phyloP scores from a whole-genome alignment of 2,888 invertebrate genomes.

The Autographa pulchrina region DNA sequence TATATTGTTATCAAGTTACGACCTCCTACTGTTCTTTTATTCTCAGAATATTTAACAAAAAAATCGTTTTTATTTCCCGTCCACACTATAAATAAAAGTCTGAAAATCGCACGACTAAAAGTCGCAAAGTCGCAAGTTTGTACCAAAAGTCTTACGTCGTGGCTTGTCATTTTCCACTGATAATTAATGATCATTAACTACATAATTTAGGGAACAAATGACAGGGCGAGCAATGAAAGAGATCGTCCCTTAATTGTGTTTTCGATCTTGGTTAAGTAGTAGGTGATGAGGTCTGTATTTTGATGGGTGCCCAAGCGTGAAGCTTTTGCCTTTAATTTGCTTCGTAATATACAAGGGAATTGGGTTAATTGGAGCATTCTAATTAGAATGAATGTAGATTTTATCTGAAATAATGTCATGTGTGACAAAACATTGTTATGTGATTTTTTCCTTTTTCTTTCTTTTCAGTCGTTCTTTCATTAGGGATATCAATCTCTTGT shows the following conservation, averaged over 20 bases:
- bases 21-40: no score
- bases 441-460: background rate
- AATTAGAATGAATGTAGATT: constrained; percentile 17
- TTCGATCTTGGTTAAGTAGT: constrained; percentile 43
- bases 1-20: no score
- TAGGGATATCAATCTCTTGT: no score
- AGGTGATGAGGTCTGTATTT: constrained; percentile 32
- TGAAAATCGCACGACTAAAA: background rate
- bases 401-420: background rate
- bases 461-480: background rate
- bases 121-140: constrained; percentile 19
- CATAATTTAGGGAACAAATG: constrained; percentile 43
- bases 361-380: constrained; percentile 18
- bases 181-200: constrained; percentile 55
- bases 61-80: no score
- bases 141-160: background rate
- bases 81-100: no score
- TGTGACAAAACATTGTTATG: background rate
- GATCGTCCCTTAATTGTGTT: constrained; percentile 39
- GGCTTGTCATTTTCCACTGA: constrained; percentile 39
- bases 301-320: constrained; percentile 48
- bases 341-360: constrained; percentile 21
- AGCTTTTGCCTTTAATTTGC: constrained; percentile 35
- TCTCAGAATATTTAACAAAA: no score
- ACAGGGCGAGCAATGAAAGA: constrained; percentile 25